A percentile compares a stretch with the other conserved stretches of the same genome.
phyloP scores from a whole-genome alignment of 2,888 invertebrate species.

The Chirona hameri region DNA sequence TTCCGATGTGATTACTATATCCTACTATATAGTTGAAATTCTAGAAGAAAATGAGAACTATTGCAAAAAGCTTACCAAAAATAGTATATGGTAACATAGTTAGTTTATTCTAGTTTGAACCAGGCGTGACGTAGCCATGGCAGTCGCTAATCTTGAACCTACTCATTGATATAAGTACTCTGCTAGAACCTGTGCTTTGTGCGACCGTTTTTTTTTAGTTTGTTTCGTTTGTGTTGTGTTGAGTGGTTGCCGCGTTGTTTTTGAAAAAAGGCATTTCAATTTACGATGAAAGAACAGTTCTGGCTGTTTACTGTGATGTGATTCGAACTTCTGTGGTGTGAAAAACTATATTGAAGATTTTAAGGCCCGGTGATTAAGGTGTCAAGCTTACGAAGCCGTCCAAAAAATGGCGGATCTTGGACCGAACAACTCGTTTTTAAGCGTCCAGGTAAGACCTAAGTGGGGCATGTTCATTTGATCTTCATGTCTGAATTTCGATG shows the following conservation, averaged over 20 bases:
- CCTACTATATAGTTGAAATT: no score
- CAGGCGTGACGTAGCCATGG: no score
- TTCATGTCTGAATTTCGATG: not conserved
- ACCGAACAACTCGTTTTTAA: not conserved
- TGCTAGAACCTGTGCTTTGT: not conserved
- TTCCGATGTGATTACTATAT: no score
- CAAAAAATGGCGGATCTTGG: conserved; percentile 24
- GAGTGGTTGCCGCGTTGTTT: not conserved
- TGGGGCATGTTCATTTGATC: not conserved
- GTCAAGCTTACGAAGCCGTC: not conserved
- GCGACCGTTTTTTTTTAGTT: not conserved
- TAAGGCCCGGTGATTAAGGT: not conserved
- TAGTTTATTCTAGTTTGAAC: no score
- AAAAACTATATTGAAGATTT: not conserved
- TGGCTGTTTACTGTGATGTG: not conserved
- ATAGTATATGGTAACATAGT: no score
- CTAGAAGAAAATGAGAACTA: no score
- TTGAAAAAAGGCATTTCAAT: not conserved
- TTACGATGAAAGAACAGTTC: not conserved
- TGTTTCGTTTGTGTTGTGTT: not conserved
- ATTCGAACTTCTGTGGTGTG: not conserved
- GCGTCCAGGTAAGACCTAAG: not conserved
- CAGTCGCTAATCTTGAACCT: no score
- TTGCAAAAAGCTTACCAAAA: no score
- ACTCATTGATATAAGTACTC: no score